Percentiles rank a stretch among this genome's conserved stretches.
phyloP scores from a whole-genome alignment of 2,113 vertebrate species.

The Cyphomyrus discorhynchus region DNA sequence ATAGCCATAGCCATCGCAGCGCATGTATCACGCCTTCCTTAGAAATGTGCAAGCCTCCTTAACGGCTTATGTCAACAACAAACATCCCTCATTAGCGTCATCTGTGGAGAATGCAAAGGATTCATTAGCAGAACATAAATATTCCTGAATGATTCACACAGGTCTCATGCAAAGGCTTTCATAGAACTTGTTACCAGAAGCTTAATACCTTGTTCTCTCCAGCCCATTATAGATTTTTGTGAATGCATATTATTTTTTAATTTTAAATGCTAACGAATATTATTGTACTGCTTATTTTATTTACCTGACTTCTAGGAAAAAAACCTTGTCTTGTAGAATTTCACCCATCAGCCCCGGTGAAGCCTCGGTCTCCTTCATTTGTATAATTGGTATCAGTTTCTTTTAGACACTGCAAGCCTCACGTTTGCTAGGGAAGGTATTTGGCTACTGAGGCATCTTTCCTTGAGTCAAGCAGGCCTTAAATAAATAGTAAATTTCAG shows the following conservation, averaged over 20 bases:
- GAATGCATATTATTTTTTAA: neutral
- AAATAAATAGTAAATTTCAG: constrained; percentile 1
- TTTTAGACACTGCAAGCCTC: neutral
- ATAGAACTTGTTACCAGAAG: neutral
- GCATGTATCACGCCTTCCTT: neutral
- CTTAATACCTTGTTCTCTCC: neutral
- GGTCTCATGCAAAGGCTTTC: neutral
- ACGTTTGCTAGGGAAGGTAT: neutral
- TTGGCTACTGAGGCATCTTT: neutral
- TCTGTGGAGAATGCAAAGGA: neutral
- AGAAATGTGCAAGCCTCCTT: neutral
- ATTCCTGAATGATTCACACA: neutral
- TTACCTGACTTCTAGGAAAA: neutral
- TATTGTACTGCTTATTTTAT: neutral
- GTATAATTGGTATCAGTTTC: neutral
- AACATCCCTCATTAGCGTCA: neutral
- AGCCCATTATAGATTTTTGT: neutral
- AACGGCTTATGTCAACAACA: neutral
- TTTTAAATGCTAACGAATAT: neutral
- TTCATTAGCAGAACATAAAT: neutral
- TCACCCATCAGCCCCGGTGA: neutral
- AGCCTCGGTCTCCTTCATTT: neutral
- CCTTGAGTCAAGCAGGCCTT: neutral
- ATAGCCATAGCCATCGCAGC: neutral
- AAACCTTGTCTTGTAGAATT: neutral